phyloP scores from a whole-genome alignment of 2,888 invertebrate genomes.

The Serrognathus titanus region DNA sequence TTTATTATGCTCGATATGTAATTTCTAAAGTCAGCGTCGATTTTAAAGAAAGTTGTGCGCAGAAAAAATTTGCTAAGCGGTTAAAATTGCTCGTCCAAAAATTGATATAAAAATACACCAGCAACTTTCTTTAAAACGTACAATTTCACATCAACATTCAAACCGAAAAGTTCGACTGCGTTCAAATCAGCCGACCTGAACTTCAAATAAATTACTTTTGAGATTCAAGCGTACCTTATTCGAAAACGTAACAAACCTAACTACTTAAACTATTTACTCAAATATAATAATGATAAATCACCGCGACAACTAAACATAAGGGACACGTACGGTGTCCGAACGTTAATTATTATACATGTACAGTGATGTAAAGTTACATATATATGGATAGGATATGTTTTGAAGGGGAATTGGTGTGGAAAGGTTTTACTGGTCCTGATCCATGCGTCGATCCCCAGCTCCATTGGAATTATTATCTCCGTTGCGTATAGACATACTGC shows the following conservation, averaged over 20 bases:
- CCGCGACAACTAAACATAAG: not conserved
- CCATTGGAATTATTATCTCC: constrained; percentile 44
- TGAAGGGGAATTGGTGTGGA: constrained; percentile 7
- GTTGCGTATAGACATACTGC: constrained; percentile 57
- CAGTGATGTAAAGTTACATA: constrained; percentile 13
- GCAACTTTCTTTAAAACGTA: constrained; percentile 11
- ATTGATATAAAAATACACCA: constrained; percentile 18
- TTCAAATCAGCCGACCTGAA: constrained; percentile 3
- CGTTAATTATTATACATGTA: constrained; percentile 8
- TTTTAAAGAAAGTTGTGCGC: not conserved
- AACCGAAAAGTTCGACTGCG: constrained; percentile 8
- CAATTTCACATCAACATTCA: constrained; percentile 14
- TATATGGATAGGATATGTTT: constrained; percentile 18
- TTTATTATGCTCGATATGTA: constrained; percentile 14
- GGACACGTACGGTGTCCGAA: too few species aligned
- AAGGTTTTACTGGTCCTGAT: constrained; percentile 33
- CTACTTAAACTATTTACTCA: constrained; percentile 8
- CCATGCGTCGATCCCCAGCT: constrained; percentile 32
- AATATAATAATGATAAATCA: not conserved
- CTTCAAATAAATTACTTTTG: constrained; percentile 13
- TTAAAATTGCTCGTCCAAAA: constrained; percentile 6
- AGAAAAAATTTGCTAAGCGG: not conserved
- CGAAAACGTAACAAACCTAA: constrained; percentile 9
- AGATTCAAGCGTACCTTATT: constrained; percentile 14
- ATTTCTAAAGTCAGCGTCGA: not conserved